Evolutionary conservation across 2,888 invertebrate genomes (phyloP).

Genomic region (Dryomyza anilis): DNA sequence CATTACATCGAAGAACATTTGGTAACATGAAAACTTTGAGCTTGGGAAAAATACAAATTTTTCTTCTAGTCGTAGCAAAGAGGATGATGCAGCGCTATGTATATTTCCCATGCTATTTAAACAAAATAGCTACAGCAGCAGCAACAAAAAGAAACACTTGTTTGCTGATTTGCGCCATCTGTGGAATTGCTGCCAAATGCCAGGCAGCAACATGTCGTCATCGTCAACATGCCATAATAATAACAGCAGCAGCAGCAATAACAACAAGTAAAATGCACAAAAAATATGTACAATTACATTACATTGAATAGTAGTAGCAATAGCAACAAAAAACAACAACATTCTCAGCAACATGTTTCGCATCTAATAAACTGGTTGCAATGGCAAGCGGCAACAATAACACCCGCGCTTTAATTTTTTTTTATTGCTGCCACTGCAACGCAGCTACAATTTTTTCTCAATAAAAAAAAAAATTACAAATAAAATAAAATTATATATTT

Average conservation of each 20-base stretch:
- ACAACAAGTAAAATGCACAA: not conserved
- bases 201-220: not conserved
- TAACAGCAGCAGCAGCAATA: not conserved
- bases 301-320: not conserved
- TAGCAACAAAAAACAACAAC: too few relatives aligned
- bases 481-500: not conserved
- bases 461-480: not conserved
- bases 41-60: too few relatives aligned
- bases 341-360: too few relatives aligned
- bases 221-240: not conserved
- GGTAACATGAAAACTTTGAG: too few relatives aligned
- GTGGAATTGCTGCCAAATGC: not conserved
- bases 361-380: conserved; percentile 9
- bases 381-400: not conserved
- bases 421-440: too few relatives aligned
- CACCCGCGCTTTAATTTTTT: conserved; percentile 8
- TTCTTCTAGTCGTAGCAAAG: too few relatives aligned
- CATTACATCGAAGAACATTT: too few relatives aligned
- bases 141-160: not conserved
- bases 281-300: not conserved
- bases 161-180: not conserved
- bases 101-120: too few relatives aligned
- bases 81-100: too few relatives aligned
- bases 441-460: too few relatives aligned
- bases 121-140: conserved; percentile 3